A percentile compares a stretch with the other conserved stretches of the same genome.
Evolutionary conservation across 2,113 vertebrate species (phyloP).

Genomic region (Lagopus leucura): DNA sequence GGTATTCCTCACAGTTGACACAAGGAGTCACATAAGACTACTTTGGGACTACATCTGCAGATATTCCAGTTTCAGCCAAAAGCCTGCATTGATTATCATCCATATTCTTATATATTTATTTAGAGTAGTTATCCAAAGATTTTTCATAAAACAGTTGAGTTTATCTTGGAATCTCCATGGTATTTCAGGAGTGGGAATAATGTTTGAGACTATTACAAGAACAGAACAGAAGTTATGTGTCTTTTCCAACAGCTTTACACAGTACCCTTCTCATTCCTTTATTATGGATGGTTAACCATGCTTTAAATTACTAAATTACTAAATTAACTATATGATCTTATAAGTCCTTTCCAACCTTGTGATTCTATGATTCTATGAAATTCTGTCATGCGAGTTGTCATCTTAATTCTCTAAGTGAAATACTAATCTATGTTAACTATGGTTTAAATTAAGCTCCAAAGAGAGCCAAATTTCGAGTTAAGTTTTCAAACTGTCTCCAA

Average conservation of each 20-base stretch:
- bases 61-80: neutral
- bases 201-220: neutral
- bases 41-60: neutral
- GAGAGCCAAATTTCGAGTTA: neutral
- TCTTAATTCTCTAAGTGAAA: neutral
- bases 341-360: too few species aligned
- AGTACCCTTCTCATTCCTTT: neutral
- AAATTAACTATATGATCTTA: too few species aligned
- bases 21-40: neutral
- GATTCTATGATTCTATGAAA: too few species aligned
- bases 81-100: neutral
- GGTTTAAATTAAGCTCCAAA: neutral
- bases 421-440: neutral
- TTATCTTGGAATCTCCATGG: neutral
- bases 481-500: neutral
- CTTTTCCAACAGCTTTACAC: neutral
- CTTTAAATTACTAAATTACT: neutral
- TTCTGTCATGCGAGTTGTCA: neutral
- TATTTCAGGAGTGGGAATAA: neutral
- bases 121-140: neutral
- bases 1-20: neutral
- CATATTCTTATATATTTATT: neutral
- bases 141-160: neutral
- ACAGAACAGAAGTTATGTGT: neutral
- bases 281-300: neutral